phyloP scores from a whole-genome alignment of 2,797 vertebrate species.

The Loris lydekkerianus region DNA sequence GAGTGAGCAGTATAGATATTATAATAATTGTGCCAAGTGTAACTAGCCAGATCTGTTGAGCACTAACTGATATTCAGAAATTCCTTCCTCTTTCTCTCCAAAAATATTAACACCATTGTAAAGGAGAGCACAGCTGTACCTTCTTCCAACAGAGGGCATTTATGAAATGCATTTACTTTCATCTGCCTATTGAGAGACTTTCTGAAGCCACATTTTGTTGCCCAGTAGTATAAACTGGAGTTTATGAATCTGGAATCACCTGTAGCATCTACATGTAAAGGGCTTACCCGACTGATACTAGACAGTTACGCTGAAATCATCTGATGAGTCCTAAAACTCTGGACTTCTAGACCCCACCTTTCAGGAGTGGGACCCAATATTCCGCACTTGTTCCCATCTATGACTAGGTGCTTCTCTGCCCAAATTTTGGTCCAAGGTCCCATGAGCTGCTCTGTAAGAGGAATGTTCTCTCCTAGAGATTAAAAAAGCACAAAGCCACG shows the following conservation, averaged over 20 bases:
- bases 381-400: background rate
- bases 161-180: constrained; percentile 15
- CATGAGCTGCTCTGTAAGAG: background rate
- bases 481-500: background rate
- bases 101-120: background rate
- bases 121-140: background rate
- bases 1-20: background rate
- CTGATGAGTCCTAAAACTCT: background rate
- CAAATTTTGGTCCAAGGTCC: background rate
- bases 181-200: background rate
- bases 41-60: background rate
- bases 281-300: background rate
- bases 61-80: background rate
- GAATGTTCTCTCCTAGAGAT: background rate
- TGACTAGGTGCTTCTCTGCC: background rate
- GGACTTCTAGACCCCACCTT: background rate
- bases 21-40: background rate
- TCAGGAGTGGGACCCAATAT: too few species aligned
- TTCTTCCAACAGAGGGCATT: background rate
- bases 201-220: background rate
- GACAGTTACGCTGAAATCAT: background rate
- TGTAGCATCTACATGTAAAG: background rate
- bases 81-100: background rate
- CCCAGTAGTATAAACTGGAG: background rate
- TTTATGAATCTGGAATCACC: constrained; percentile 20